Base-by-base conservation (phyloP, 2,888 invertebrate species). In the Cantharis lateralis region DNA sequence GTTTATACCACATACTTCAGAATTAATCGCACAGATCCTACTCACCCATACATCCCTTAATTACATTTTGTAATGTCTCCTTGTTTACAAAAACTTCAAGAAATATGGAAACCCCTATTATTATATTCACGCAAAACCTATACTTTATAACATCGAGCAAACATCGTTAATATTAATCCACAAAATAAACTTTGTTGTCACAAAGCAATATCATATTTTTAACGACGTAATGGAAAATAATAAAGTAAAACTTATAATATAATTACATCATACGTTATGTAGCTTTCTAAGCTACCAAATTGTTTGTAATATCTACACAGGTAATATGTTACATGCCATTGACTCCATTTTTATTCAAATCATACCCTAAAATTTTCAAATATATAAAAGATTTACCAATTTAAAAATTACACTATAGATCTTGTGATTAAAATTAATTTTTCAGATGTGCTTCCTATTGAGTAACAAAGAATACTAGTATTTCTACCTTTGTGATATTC, bases 1-100 rank as follows among this genome's bases (percentile, higher is more conserved):
- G 73, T 78, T 74, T 71, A 72, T 78, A 76, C 78, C 74, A 73
- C 78, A 78, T 73, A 76, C 76, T 78, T 70, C 74, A 71, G 75
- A 78, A 78, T 78, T 78, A 78, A 78, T 78, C 76, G 74, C 76
- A 76, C 70, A 66, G 74, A 76, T 75, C 76, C 71, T 76, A 76
- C 76, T 76, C 68, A 70, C 72, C 48, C 63, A 77, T 70, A 71
- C 64, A 62, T 68, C 75, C 72, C 71, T 78, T 78, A 75, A 78
- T 78, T 78, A 78, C 75, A 75, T 78, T 78, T 73, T 68, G 77
- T 72, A 77, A 76, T 32, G 62, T 70, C 69, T 28, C 62, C 18
- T 32, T 62, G 69, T 70, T 74, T 63, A 74, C 69, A 77, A 74
- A 77, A 77, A 77, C 63, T 71, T 74, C 26, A 69, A 69, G 74